Conservation (phyloP, 2,888 invertebrate species). For the Phengaris arion region DNA sequence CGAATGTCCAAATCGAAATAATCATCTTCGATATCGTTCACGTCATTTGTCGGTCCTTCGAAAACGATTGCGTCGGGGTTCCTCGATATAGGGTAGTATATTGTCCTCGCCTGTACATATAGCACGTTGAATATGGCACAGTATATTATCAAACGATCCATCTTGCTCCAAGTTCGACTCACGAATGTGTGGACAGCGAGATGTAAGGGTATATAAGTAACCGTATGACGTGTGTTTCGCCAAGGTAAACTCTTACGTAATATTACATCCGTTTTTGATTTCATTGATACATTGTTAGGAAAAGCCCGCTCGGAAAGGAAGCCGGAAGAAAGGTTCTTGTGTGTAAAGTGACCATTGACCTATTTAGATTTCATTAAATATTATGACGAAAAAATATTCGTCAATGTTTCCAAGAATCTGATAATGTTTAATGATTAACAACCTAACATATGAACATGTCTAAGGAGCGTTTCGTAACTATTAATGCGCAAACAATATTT, state of each 20-base stretch:
- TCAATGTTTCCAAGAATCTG: neutral
- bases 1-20: constrained; percentile 5
- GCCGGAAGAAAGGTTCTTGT: neutral
- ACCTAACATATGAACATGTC: no score
- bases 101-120: neutral
- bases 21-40: neutral
- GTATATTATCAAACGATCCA: neutral
- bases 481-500: no score
- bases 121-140: neutral
- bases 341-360: neutral
- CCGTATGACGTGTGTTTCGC: neutral
- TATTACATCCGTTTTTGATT: neutral
- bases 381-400: neutral
- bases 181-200: neutral
- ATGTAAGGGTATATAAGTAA: neutral
- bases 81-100: neutral
- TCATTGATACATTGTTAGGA: neutral
- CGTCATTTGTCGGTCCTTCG: constrained; percentile 2
- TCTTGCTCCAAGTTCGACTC: neutral
- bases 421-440: no score
- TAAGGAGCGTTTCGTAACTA: no score
- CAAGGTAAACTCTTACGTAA: neutral
- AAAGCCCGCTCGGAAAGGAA: constrained; percentile 11
- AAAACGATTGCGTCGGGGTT: neutral
- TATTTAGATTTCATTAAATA: no score